phyloP scores from a whole-genome alignment of 2,797 vertebrate genomes.

The Melopsittacus undulatus region DNA sequence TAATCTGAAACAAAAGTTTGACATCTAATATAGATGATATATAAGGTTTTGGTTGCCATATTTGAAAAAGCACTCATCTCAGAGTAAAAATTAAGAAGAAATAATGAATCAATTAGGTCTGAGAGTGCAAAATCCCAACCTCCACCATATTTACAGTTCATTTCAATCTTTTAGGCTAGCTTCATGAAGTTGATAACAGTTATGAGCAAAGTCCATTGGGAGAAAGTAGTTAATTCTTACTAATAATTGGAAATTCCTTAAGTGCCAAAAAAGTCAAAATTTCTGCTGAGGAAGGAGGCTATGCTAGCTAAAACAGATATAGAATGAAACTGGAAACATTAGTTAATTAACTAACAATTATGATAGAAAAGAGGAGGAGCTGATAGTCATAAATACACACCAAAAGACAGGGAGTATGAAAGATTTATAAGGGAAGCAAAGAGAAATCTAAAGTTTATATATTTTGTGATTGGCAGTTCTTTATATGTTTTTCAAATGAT shows the following conservation, averaged over 20 bases:
- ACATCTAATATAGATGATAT: neutral
- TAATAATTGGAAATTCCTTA: constrained; percentile 9
- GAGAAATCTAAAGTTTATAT: neutral
- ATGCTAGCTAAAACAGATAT: neutral
- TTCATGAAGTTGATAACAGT: constrained; percentile 10
- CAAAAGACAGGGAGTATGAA: neutral
- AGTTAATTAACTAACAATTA: constrained; percentile 49
- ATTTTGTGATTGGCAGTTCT: neutral
- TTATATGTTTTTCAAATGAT: neutral
- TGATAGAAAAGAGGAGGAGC: neutral
- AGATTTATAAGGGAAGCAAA: neutral
- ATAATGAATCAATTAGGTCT: neutral
- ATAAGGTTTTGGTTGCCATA: neutral
- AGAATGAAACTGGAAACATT: neutral
- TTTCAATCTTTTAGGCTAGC: neutral
- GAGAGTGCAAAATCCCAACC: neutral
- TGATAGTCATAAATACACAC: neutral
- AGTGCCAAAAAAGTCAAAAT: neutral
- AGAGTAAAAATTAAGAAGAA: neutral
- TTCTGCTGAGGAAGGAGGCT: neutral
- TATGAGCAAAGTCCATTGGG: constrained; percentile 19
- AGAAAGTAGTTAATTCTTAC: constrained; percentile 54
- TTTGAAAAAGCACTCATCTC: neutral
- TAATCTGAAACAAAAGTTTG: neutral
- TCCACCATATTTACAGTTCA: constrained; percentile 6